Percentiles rank a stretch among this genome's conserved stretches.
Conservation (phyloP, 2,113 vertebrate genomes). For the Montifringilla adamsi region DNA sequence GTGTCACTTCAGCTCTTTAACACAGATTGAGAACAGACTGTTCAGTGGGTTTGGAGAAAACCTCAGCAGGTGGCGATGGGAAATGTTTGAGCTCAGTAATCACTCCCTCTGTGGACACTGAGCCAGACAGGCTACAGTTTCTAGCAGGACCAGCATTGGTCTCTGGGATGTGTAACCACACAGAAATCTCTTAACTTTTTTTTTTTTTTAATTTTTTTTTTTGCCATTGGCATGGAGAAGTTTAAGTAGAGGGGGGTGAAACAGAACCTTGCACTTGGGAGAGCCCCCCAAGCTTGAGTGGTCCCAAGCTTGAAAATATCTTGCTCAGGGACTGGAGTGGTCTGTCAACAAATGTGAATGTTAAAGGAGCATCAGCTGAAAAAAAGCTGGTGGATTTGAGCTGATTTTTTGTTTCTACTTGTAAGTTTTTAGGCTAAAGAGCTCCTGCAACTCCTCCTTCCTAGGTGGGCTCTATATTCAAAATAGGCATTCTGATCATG, state of each 20-base stretch:
- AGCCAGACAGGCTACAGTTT: too few relatives aligned
- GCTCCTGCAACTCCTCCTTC: neutral
- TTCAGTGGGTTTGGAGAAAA: neutral
- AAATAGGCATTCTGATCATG: neutral
- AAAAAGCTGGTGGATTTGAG: neutral
- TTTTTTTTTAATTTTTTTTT: neutral
- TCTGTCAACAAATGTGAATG: neutral
- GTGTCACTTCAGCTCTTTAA: neutral
- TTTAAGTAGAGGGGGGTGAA: neutral
- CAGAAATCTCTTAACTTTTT: neutral
- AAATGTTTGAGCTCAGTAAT: too few relatives aligned
- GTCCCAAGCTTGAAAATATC: neutral
- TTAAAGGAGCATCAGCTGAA: neutral
- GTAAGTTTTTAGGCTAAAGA: neutral
- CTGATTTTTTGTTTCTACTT: neutral
- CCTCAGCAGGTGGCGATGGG: too few relatives aligned
- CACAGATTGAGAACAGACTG: accelerated
- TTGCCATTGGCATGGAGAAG: accelerated
- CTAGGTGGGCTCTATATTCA: neutral
- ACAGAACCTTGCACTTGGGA: neutral
- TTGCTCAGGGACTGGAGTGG: neutral
- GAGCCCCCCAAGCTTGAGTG: neutral
- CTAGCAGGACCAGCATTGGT: too few relatives aligned
- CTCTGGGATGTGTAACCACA: neutral
- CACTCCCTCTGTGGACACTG: too few relatives aligned